Evolutionary conservation across 2,113 vertebrate species (phyloP), one percentile per base, ranked within the genome.

Genomic region (Agelaius tricolor): DNA sequence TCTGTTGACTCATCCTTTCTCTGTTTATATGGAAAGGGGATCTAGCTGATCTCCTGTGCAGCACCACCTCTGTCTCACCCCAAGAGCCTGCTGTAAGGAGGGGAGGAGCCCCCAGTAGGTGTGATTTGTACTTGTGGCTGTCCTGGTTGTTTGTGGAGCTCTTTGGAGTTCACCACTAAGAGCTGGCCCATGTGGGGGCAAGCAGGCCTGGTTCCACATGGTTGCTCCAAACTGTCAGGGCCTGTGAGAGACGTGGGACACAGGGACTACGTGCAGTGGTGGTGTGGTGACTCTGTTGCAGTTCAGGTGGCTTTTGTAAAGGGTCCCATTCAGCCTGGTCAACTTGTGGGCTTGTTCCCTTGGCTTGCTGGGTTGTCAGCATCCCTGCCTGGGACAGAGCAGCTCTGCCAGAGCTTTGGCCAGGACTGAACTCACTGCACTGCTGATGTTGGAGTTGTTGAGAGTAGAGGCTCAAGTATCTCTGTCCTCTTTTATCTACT

Each of bases 231-330:
- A 27, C 7, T 58, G n/a, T 1, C n/a, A 27, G 46, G 39, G 41
- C 54, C 59, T 62, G 59, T 41, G 73, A 49, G 26, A 52, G 18
- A 11, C 1, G 1, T 15, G 13, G 27, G 69, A 16, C 30, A 4
- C 0, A 0, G 28, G 27, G 44, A 41, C 27, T 51, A 4, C 6
- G 11, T 0, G 2, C 51, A 46, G 65, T 19, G 20, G 15, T 71
- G 28, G 15, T 39, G 16, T 2, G 2, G 16, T 72, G 79, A 24
- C 16, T 51, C 41, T 73, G 9, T 8, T 68, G 43, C 20, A 15
- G 51, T 54, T 63, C 26, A 24, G 0, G 1, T 54, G 46, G 68
- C 51, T 93, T 78, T 74, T 39, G 7, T 69, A 30, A 74, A 84
- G 43, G 63, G 8, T 66, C 18, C 33, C 2, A 2, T 43, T 35